Base-by-base conservation (phyloP, 1,140 invertebrate genomes). In the Drosophila ohnishii region DNA sequence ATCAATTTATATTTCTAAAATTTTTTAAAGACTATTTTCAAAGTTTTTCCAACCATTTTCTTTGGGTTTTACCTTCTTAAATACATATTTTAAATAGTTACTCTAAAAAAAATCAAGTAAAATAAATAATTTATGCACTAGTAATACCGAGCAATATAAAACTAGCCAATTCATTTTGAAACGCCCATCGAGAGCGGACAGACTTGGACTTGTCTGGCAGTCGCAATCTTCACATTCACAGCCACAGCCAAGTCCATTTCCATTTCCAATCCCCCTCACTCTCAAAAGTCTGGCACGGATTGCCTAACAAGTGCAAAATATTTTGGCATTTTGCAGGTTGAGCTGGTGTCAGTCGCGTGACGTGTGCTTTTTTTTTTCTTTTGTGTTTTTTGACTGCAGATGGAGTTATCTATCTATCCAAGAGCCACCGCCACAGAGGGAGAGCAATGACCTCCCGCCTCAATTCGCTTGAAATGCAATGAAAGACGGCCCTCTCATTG, bases 281-380 rank as follows among this genome's bases (percentile, higher is more conserved):
- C 19, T 4, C 32, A 22, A 44, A 59, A 59, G 53, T 58, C 53
- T 59, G 22, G 60, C 45, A 28, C 48, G 45, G 45, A 64, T 62
- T 64, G 59, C 59, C 64, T 64, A 67, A 67, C 30, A 64, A 69
- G 60, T 67, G 65, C 59, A 67, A 64, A 64, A 65, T 69, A 65
- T 66, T 69, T 65, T 65, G 65, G 61, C 65, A 69, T 69, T 69
- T 66, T 65, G 37, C 60, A 65, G 55, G 55, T 64, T 64, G 61
- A 44, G 61, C 14, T 58, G 34, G 51, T 64, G 61, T 60, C 58
- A 62, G 59, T 66, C 57, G 63, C 63, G 63, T 66, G 63, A 66
- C 63, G 57, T 61, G 63, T 61, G 59, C 30, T 47, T 44, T 64
- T 44, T 25, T 25, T 14, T 8, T 19, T 14, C 7, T 14, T 11